Conservation (phyloP, 2,797 vertebrate species). For the Bothrops alternatus region DNA sequence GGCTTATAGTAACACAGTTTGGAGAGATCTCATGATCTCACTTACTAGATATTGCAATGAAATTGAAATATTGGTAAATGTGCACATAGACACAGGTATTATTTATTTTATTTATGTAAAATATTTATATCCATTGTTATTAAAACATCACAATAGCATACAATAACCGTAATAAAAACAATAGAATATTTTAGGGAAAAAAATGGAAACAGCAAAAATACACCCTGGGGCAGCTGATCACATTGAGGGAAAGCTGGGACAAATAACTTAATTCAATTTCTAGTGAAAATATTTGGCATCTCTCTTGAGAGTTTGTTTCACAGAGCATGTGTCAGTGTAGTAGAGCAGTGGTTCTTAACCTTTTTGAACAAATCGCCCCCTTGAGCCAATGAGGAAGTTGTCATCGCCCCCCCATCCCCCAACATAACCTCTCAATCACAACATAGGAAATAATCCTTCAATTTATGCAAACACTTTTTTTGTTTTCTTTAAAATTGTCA, state of each 20-base stretch:
- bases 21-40: neutral
- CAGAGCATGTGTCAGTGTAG: neutral
- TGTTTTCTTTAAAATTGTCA: too few species aligned
- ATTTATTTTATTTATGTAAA: neutral
- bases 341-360: too few species aligned
- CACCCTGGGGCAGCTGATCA: neutral
- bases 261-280: neutral
- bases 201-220: neutral
- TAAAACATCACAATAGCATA: neutral
- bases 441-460: too few species aligned
- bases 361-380: too few species aligned
- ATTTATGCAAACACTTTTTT: too few species aligned
- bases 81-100: neutral
- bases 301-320: neutral
- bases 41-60: neutral
- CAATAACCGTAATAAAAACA: neutral
- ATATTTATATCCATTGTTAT: neutral
- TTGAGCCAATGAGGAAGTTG: too few species aligned
- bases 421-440: too few species aligned
- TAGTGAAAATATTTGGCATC: neutral
- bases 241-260: neutral
- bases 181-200: neutral
- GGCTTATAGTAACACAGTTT: neutral
- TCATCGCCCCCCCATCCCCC: too few species aligned
- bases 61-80: neutral